Evolutionary conservation across 37 sponge, comb jelly and placozoan species (phyloP).

Genomic region (Axinella damicornis): DNA sequence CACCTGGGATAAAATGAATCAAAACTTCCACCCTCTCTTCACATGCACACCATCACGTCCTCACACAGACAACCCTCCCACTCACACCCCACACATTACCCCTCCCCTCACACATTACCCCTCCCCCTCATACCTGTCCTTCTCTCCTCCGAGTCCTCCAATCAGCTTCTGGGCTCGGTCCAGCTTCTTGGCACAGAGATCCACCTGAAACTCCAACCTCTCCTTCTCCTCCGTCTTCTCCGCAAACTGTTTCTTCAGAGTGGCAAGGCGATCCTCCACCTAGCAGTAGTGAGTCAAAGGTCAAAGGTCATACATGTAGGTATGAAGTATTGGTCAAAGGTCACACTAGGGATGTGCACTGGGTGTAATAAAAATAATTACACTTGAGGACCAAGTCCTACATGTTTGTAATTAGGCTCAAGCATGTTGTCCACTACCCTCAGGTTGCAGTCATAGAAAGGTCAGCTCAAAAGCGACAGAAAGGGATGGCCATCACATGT

Average conservation of each 20-base stretch:
- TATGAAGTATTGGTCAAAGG: too few relatives aligned
- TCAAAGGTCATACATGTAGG: background rate
- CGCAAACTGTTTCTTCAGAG: constrained; percentile 84
- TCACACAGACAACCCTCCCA: too few relatives aligned
- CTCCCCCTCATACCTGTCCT: constrained; percentile 59
- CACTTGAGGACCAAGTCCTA: too few relatives aligned
- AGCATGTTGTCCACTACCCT: too few relatives aligned
- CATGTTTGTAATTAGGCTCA: too few relatives aligned
- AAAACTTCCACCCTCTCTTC: background rate
- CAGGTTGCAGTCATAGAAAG: too few relatives aligned
- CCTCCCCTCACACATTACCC: background rate
- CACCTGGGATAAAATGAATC: constrained; percentile 59
- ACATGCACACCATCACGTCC: too few relatives aligned
- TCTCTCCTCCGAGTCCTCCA: constrained; percentile 99
- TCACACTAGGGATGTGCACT: too few relatives aligned
- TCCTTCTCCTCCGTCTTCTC: constrained; percentile 96
- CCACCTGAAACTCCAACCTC: constrained; percentile 91
- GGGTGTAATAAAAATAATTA: too few relatives aligned
- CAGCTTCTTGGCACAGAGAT: constrained; percentile 96
- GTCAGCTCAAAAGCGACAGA: too few relatives aligned
- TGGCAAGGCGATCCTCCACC: constrained; percentile 92
- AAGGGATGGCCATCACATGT: too few relatives aligned
- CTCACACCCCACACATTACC: background rate
- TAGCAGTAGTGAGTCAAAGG: background rate
- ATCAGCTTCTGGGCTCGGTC: constrained; percentile 98